These are phyloP conservation scores for Amniataba percoides DNA, from an alignment of 2,797 vertebrate genomes.

Conservation along the genomic window DNA sequence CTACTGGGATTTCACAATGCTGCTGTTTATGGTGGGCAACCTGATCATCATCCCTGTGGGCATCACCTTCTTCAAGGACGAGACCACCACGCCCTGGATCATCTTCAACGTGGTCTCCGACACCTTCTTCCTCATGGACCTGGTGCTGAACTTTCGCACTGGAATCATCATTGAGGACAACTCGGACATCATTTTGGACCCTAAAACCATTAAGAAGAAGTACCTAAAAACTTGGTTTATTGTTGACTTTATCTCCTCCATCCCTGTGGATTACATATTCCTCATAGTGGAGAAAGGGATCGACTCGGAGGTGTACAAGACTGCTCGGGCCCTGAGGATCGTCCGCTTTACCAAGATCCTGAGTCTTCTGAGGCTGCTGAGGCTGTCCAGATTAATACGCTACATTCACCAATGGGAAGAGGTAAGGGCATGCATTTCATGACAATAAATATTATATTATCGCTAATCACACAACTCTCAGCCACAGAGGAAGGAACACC, in stretches of 20 bases:
- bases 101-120: slow-evolving; percentile 98
- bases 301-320: slow-evolving; percentile 98
- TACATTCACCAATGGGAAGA: slow-evolving; percentile 99
- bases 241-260: slow-evolving; percentile 98
- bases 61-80: slow-evolving; percentile 99
- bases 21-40: slow-evolving; percentile 99
- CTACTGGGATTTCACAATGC: slow-evolving; percentile 99
- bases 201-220: slow-evolving; percentile 94
- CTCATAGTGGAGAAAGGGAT: slow-evolving; percentile 98
- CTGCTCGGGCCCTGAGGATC: slow-evolving; percentile 94
- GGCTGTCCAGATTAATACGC: slow-evolving; percentile 94
- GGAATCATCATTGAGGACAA: slow-evolving; percentile 99
- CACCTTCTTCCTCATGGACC: slow-evolving; percentile 98
- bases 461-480: slow-evolving; percentile 27
- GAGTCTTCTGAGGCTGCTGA: slow-evolving; percentile 92
- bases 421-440: slow-evolving; percentile 81
- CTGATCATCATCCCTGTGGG: slow-evolving; percentile 98
- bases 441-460: slow-evolving; percentile 42
- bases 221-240: slow-evolving; percentile 98
- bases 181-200: slow-evolving; percentile 98
- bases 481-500: slow-evolving; percentile 34
- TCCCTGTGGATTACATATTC: slow-evolving; percentile 99
- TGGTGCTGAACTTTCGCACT: slow-evolving; percentile 98
- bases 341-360: slow-evolving; percentile 98
- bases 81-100: slow-evolving; percentile 97